Evolutionary conservation across 2,888 invertebrate genomes (phyloP).

Genomic region (Pammene fasciana): DNA sequence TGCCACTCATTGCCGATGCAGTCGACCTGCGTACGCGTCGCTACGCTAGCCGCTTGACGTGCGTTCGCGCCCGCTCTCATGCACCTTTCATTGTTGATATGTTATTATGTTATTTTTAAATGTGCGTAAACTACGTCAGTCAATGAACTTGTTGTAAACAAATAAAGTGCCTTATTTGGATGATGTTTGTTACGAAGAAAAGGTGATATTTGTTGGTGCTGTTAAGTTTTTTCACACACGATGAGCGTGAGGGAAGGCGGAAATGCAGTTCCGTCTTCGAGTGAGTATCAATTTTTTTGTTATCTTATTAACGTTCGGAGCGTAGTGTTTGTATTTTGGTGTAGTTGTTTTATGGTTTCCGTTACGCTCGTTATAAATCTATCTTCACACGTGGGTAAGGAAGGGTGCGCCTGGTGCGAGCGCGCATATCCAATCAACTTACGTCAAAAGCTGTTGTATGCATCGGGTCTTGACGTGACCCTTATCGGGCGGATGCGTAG

Average conservation of each 20-base stretch:
- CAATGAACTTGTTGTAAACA: slow-evolving; percentile 61
- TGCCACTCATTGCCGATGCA: slow-evolving; percentile 79
- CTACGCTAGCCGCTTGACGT: slow-evolving; percentile 74
- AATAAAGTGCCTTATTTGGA: slow-evolving; percentile 66
- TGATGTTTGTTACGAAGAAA: slow-evolving; percentile 71
- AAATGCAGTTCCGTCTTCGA: slow-evolving; percentile 82
- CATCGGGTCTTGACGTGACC: slow-evolving; percentile 61
- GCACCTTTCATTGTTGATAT: slow-evolving; percentile 70
- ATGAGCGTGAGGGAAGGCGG: slow-evolving; percentile 82
- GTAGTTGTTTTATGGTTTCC: slow-evolving; percentile 46
- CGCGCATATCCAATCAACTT: slow-evolving; percentile 48
- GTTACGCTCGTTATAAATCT: slow-evolving; percentile 40
- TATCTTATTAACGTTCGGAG: slow-evolving; percentile 44
- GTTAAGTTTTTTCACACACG: slow-evolving; percentile 70
- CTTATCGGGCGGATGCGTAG: slow-evolving; percentile 75
- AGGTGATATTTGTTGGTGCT: slow-evolving; percentile 78
- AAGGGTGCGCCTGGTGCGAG: slow-evolving; percentile 47
- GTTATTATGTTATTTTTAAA: slow-evolving; percentile 58
- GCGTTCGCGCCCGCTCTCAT: slow-evolving; percentile 72
- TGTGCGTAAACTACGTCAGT: slow-evolving; percentile 56
- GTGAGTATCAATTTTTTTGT: slow-evolving; percentile 68
- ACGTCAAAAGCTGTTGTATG: slow-evolving; percentile 57
- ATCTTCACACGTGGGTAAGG: slow-evolving; percentile 52
- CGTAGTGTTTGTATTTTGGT: slow-evolving; percentile 44
- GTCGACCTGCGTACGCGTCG: slow-evolving; percentile 81